These are phyloP conservation scores for Ceratotherium simum DNA, from an alignment of 2,113 vertebrate species.

Conservation along the genomic window DNA sequence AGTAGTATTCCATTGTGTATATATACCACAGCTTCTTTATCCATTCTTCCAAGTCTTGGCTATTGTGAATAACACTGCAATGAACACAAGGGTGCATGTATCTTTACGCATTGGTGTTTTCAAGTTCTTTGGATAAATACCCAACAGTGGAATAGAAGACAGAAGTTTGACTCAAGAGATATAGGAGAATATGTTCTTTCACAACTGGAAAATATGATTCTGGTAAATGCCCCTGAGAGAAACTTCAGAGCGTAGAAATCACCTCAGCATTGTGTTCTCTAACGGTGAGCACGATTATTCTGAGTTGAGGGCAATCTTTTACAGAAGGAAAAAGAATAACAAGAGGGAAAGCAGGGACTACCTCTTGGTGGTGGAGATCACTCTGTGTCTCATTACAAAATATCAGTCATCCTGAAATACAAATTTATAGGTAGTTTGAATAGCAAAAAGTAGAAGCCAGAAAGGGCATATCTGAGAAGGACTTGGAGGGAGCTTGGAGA, in stretches of 20 bases:
- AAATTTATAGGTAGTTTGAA: background rate
- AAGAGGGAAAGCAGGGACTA: background rate
- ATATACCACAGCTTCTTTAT: too few species aligned
- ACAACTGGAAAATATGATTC: background rate
- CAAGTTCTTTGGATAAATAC: too few species aligned
- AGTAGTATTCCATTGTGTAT: too few species aligned
- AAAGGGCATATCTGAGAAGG: background rate
- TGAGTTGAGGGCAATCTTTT: background rate
- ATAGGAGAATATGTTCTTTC: background rate
- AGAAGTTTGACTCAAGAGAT: background rate
- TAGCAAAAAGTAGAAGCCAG: background rate
- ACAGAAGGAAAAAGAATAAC: background rate
- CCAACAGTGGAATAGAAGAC: too few species aligned
- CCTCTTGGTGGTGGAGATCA: background rate
- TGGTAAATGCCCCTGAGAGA: background rate
- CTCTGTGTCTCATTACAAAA: background rate
- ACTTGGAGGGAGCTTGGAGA: background rate
- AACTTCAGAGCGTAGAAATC: background rate
- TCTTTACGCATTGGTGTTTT: too few species aligned
- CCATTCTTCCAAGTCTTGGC: too few species aligned
- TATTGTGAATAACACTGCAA: too few species aligned
- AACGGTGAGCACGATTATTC: background rate
- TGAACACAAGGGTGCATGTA: too few species aligned
- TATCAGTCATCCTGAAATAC: background rate
- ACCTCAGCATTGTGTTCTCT: background rate